Conservation (phyloP, 2,888 invertebrate genomes). For the Geophilus truncorum region DNA sequence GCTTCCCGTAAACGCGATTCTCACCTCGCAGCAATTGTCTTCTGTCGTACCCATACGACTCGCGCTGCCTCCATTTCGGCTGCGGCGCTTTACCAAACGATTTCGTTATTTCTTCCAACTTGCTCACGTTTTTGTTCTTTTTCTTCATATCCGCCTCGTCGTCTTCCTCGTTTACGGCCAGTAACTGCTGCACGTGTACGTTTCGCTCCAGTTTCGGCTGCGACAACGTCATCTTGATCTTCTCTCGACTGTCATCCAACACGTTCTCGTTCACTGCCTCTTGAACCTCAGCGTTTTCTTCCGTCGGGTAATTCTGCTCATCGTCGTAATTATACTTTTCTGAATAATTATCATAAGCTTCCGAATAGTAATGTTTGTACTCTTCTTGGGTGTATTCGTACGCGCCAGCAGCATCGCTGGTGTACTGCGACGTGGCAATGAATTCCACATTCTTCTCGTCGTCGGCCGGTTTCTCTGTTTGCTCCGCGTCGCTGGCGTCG, state of each 20-base stretch:
- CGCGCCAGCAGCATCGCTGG: background rate
- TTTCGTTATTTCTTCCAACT: background rate
- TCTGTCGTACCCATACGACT: background rate
- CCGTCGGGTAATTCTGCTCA: background rate
- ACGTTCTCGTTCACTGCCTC: background rate
- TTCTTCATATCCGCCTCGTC: background rate
- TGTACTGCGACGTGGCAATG: background rate
- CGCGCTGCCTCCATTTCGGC: background rate
- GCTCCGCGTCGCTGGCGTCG: background rate
- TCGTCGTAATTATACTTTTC: background rate
- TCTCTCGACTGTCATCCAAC: background rate
- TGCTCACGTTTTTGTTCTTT: background rate
- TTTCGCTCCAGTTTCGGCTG: background rate
- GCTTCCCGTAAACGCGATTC: background rate
- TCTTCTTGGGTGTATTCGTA: background rate
- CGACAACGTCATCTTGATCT: background rate
- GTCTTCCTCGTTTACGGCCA: background rate
- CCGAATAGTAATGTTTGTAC: background rate
- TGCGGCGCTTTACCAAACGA: background rate
- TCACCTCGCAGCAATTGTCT: background rate
- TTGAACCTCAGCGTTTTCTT: background rate
- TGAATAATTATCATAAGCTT: background rate
- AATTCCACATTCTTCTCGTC: background rate
- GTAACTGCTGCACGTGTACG: background rate
- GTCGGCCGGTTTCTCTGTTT: background rate